phyloP scores from a whole-genome alignment of 1,140 invertebrate genomes.

The Drosophila erecta region DNA sequence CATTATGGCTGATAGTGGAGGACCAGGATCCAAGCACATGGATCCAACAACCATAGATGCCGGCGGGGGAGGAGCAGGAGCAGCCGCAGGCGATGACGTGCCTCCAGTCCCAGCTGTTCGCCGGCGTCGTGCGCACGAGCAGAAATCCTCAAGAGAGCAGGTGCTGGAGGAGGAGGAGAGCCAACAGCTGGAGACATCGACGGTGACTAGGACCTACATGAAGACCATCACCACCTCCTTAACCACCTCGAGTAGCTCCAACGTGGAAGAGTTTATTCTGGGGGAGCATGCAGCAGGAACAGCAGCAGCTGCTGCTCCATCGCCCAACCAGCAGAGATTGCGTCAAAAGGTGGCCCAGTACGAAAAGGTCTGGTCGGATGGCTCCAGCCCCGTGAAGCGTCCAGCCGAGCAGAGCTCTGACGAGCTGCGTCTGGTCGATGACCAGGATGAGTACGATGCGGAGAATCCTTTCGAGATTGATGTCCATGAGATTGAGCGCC shows the following conservation, averaged over 20 bases:
- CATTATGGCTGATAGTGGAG: constrained; percentile 80
- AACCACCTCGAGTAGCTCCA: constrained; percentile 59
- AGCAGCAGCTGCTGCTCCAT: constrained; percentile 53
- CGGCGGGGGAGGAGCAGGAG: constrained; percentile 8
- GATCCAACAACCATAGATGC: constrained; percentile 74
- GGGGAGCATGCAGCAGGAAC: constrained; percentile 7
- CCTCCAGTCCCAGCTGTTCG: constrained; percentile 79
- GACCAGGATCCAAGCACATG: constrained; percentile 71
- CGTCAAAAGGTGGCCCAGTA: constrained; percentile 90
- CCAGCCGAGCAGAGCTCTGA: constrained; percentile 60
- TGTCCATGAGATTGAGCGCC: constrained; percentile 87
- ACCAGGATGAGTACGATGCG: constrained; percentile 72
- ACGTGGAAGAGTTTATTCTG: constrained; percentile 38
- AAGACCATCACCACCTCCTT: constrained; percentile 74
- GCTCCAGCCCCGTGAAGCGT: constrained; percentile 42
- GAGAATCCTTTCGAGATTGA: constrained; percentile 84
- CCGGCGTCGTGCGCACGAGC: constrained; percentile 70
- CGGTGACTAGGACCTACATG: constrained; percentile 77
- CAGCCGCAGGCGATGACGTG: constrained; percentile 43
- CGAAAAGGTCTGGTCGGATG: constrained; percentile 90
- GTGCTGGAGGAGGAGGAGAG: constrained; percentile 42
- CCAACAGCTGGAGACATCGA: constrained; percentile 78
- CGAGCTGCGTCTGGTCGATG: constrained; percentile 51
- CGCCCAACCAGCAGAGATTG: constrained; percentile 86
- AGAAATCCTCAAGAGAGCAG: constrained; percentile 38